Base-by-base conservation (phyloP, 2,888 invertebrate species). In the Apantesis nais region DNA sequence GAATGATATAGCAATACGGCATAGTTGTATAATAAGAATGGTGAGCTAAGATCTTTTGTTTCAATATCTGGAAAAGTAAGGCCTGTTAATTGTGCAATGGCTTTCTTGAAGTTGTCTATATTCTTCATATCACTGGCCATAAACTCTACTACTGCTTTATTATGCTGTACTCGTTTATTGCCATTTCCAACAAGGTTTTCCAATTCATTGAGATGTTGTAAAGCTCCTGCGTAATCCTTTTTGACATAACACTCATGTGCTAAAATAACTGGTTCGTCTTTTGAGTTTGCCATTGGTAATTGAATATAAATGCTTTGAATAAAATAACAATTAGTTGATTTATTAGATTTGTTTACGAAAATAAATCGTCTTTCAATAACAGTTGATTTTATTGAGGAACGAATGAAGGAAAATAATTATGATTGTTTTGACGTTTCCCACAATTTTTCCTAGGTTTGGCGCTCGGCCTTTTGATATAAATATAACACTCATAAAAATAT, bases 141-240 rank as follows among this genome's bases (percentile, higher is more conserved):
- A 90, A 97, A 98, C 85, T 98, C 98, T 0, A 97, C 97, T 0
- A 99, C 97, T 39, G 97, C 97, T 91, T 97, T 97, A 87, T 99
- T 99, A 85, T 98, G 98, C 62, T 96, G 95, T 2, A 98, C 96
- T 86, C 98, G 97, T 74, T 97, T 96, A 90, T 97, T 97, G 73
- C 96, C 95, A 0, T 95, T 95, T 66, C 97, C 94, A 71, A 90
- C 86, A 8, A 96, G 84, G 39, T 89, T 89, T 85, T 97, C 97
- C 74, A 98, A 88, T 86, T 97, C 97, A 74, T 95, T 96, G 78
- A 98, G 93, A 78, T 96, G 92, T 78, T 95, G 95, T 19, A 97
- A 87, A 68, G 97, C 96, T 16, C 93, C 89, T 25, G 92, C 83
- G 84, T 96, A 97, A 76, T 97, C 96, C 77, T 96, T 96, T 82